Conservation (phyloP, 2,888 invertebrate genomes). For the Chymomyza procnemis region DNA sequence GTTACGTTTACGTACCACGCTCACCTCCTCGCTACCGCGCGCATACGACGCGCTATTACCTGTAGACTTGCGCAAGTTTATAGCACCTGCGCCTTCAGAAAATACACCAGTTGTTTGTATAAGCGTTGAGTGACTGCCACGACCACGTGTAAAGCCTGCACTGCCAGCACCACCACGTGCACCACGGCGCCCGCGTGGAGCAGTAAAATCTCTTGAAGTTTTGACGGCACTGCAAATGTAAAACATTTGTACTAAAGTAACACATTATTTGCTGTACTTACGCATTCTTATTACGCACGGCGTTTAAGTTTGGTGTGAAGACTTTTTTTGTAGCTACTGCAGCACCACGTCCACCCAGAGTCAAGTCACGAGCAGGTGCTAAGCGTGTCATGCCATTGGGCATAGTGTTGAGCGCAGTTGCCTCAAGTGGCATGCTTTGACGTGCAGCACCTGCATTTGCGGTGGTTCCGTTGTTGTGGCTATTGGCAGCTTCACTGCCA, state of each 20-base stretch:
- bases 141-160: slow-evolving; percentile 38
- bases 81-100: slow-evolving; percentile 77
- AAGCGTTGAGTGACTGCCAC: slow-evolving; percentile 64
- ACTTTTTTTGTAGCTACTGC: slow-evolving; percentile 80
- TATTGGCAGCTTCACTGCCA: slow-evolving; percentile 11
- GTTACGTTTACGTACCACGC: slow-evolving; percentile 61
- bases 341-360: slow-evolving; percentile 79
- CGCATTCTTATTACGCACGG: slow-evolving; percentile 81
- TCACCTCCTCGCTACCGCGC: slow-evolving; percentile 62
- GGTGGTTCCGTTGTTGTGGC: slow-evolving; percentile 31
- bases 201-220: slow-evolving; percentile 76
- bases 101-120: slow-evolving; percentile 77
- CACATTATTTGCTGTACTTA: slow-evolving; percentile 54
- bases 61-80: slow-evolving; percentile 57
- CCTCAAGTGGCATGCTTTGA: slow-evolving; percentile 16
- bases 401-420: slow-evolving; percentile 73
- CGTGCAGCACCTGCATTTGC: slow-evolving; percentile 66
- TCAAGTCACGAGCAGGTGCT: slow-evolving; percentile 81
- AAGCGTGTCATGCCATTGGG: slow-evolving; percentile 58
- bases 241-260: not conserved
- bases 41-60: slow-evolving; percentile 55
- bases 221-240: slow-evolving; percentile 73
- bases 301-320: slow-evolving; percentile 82
- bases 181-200: slow-evolving; percentile 55
- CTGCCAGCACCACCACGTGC: slow-evolving; percentile 56